Evolutionary conservation across 2,888 invertebrate genomes (phyloP).

Genomic region (Platycheirus albimanus): DNA sequence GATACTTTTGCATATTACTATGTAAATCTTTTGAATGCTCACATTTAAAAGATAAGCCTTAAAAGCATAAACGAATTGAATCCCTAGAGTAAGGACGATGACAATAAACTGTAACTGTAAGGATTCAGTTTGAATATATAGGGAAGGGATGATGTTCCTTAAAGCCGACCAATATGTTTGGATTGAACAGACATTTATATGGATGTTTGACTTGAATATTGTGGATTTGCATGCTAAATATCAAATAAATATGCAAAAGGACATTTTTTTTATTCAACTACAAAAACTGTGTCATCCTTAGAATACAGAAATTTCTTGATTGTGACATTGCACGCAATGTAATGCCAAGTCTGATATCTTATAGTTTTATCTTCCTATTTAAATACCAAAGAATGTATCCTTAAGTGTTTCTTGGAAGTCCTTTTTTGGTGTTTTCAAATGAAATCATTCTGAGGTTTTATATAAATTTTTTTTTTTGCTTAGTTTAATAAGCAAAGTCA

Average conservation of each 20-base stretch:
- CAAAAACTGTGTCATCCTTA: background rate
- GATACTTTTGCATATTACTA: background rate
- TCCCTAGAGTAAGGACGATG: background rate
- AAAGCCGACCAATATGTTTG: conserved; percentile 17
- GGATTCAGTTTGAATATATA: background rate
- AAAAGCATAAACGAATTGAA: background rate
- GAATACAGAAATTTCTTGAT: background rate
- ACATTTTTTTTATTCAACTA: too few relatives aligned
- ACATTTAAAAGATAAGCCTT: conserved; percentile 11
- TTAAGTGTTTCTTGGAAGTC: background rate
- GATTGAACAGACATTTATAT: conserved; percentile 22
- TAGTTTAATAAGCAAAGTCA: background rate
- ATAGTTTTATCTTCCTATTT: too few relatives aligned
- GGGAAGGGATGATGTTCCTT: background rate
- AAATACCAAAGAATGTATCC: too few relatives aligned
- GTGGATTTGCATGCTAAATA: conserved; percentile 18
- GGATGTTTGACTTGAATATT: conserved; percentile 18
- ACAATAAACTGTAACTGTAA: too few relatives aligned
- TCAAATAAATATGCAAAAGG: background rate
- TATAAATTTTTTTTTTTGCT: background rate
- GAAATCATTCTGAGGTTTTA: background rate
- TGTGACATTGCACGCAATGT: conserved; percentile 16
- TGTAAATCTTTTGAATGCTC: conserved; percentile 23
- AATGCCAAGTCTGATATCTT: too few relatives aligned
- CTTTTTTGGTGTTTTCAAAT: background rate